Conservation (phyloP, 2,888 invertebrate genomes). For the Plebejus anna region DNA sequence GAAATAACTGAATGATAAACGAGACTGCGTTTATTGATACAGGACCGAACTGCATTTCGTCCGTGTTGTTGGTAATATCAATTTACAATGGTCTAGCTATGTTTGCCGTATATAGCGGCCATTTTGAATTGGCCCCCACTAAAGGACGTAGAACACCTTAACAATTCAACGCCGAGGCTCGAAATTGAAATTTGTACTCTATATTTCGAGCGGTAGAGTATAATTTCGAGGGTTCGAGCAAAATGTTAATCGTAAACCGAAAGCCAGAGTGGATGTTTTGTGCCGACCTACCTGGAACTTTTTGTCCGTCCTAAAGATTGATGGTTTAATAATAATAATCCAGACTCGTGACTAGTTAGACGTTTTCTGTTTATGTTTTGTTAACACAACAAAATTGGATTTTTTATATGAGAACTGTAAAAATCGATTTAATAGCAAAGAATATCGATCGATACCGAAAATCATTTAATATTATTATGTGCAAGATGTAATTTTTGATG, state of each 20-base stretch:
- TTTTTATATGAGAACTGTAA: too few relatives aligned
- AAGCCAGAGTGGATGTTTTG: background rate
- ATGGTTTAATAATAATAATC: slow-evolving; percentile 12
- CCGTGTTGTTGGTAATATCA: slow-evolving; percentile 19
- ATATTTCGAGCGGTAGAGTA: background rate
- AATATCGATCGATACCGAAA: too few relatives aligned
- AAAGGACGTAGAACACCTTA: slow-evolving; percentile 13
- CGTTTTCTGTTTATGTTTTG: background rate
- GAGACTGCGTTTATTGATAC: slow-evolving; percentile 22
- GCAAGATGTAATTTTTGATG: too few relatives aligned
- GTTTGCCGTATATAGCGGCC: background rate
- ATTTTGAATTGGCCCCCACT: slow-evolving; percentile 23
- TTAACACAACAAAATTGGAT: background rate
- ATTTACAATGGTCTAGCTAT: slow-evolving; percentile 21
- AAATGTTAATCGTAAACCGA: background rate
- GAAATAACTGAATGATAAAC: slow-evolving; percentile 11
- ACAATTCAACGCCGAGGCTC: background rate
- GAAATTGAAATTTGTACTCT: background rate
- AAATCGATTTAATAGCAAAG: too few relatives aligned
- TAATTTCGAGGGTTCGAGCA: background rate
- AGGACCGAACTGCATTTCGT: slow-evolving; percentile 6
- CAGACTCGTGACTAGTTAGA: background rate
- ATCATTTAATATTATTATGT: too few relatives aligned
- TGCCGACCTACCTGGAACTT: slow-evolving; percentile 10
- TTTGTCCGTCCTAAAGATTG: slow-evolving; percentile 10